Base-by-base conservation (phyloP, 2,888 invertebrate species). In the Linyphia triangularis region DNA sequence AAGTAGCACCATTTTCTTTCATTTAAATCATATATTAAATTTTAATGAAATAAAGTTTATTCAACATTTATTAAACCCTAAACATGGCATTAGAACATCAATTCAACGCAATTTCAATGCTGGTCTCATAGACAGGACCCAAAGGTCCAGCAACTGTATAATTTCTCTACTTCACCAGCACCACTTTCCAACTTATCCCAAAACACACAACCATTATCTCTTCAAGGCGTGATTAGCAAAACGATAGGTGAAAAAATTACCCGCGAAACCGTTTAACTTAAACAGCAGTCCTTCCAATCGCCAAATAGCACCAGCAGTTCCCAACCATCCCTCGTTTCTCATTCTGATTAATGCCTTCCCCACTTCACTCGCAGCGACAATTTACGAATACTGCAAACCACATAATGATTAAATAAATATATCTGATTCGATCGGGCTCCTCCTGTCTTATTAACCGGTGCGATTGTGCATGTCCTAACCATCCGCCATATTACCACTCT, bases 361-460 rank as follows among this genome's bases (percentile, higher is more conserved):
- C 24, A 37, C n/a, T n/a, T n/a, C n/a, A n/a, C 33, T 69, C 33
- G 28, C 19, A 73, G 43, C 22, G 65, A 24, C 73, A 73, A 82
- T 72, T 81, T 81, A 57, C 30, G 24, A 13, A 67, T 33, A 24
- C 22, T 16, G 51, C 57, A 73, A 84, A 51, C 75, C 75, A 51
- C 65, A 67, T 84, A 67, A 84, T 73, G 59, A n/a, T n/a, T n/a
- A 72, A 59, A 70, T 82, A 40, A 77, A 82, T 51, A 33, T 61
- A 51, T 65, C 51, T 19, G 37, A 86, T 86, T 79, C 70, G 37
- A 73, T 86, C 65, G 51, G 22, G 65, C 85, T 57, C 79, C 79
- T 73, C 79, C 85, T 63, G 79, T 37, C 85, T 67, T 77, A 85
- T 85, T 77, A 51, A 85, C 43, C 37, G 65, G 13, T 51, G 13